Evolutionary conservation across 2,888 invertebrate species (phyloP), one percentile per base, ranked within the genome.

Genomic region (Sycophila texana): DNA sequence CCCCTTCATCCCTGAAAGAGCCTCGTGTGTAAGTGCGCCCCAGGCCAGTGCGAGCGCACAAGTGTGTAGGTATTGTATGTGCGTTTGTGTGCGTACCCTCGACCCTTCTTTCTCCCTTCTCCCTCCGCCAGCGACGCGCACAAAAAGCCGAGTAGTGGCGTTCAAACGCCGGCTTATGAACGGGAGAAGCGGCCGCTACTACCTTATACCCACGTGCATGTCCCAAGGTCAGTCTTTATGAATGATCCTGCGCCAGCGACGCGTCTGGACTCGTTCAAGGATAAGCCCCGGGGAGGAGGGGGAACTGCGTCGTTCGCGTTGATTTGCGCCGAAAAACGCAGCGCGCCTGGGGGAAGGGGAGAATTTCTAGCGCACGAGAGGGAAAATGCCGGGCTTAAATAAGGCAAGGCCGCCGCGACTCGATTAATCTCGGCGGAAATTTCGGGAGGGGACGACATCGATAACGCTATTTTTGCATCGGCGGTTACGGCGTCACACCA

Each of bases 171-270:
- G 18, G 74, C n/a, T 30, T 51, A 13, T 20, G 16, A 30, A 12
- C 39, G n/a, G 47, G 39, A 71, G 18, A 22, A 71, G 12, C 47
- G 71, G 49, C 71, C 58, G 49, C 58, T 20, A 55, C n/a, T n/a
- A 12, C 14, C 4, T 26, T 61, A 26, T 61, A 14, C 16, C 26
- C 20, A 20, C 22, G 39, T n/a, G 70, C 57, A 70, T 57, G 55
- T 30, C 30, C 53, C 61, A 76, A 76, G 75, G 75, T 76, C 75
- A 47, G 20, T n/a, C 68, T 61, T 76, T 70, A 70, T 70, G 61
- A 76, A 70, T 67, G 75, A 76, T 75, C 67, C 75, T 18, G 66
- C 55, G 49, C 60, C 57, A 20, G n/a, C n/a, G 65, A 16, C 16
- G 47, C 47, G 65, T 30, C 47, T 18, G 47, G 18, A 47, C n/a